phyloP scores from a whole-genome alignment of 2,797 vertebrate genomes.

The Bufotes viridis region DNA sequence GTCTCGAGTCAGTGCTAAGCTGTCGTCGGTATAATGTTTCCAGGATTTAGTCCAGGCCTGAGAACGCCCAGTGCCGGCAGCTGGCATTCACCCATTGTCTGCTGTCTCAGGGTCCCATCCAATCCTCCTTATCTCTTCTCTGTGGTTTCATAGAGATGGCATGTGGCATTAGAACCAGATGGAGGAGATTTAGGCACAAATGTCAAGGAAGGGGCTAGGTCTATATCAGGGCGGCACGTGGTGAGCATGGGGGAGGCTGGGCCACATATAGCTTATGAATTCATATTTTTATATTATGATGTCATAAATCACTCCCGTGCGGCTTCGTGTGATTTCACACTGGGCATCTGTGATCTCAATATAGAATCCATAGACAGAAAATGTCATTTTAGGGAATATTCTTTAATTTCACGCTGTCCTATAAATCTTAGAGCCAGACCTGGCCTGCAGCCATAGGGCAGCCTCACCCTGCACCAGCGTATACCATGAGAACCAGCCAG shows the following conservation, averaged over 20 bases:
- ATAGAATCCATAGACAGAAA: background rate
- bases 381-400: no score
- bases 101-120: background rate
- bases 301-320: background rate
- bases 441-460: no score
- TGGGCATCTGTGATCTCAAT: background rate
- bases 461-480: no score
- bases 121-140: background rate
- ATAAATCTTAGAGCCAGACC: no score
- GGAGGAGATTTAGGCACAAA: constrained; percentile 53
- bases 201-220: constrained; percentile 31
- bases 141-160: constrained; percentile 35
- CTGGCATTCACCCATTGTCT: constrained; percentile 43
- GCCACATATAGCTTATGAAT: constrained; percentile 6
- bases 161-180: constrained; percentile 35
- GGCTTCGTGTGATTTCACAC: background rate
- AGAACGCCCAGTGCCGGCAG: background rate
- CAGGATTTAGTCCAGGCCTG: background rate
- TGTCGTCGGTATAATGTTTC: background rate
- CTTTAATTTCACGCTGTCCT: no score
- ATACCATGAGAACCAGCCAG: background rate
- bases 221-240: constrained; percentile 1
- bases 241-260: background rate
- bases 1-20: background rate
- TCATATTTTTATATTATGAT: background rate